Evolutionary conservation across 2,797 vertebrate genomes (phyloP), one percentile per base, ranked within the genome.

Genomic region (Aphelocoma californica): DNA sequence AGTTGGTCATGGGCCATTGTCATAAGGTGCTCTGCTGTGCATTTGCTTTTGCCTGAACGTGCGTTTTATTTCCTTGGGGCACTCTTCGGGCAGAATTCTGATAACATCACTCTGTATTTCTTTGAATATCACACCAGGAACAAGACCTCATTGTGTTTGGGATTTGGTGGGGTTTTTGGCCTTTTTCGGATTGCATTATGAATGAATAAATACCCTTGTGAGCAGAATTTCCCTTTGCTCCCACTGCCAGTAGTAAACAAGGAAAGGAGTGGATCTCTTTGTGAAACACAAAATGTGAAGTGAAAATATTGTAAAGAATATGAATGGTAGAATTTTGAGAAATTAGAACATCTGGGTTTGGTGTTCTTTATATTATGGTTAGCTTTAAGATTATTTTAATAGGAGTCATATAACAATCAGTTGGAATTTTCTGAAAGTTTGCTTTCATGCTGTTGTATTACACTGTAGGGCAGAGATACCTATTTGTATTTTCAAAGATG

Each of bases 401-500:
- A 54, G 62, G n/a, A 38, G 16, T 54, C 45, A 32, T 50, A 6
- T 66, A 65, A 38, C 18, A 65, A 9, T 21, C 44, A 92, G 21
- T 14, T 72, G 29, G 31, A 86, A 73, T 72, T 91, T 81, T 86
- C 44, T 90, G 20, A 36, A 81, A 75, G 40, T 81, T 89, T 91
- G 29, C 18, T 90, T 94, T 94, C 44, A 18, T 1, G 1, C 21
- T 91, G 36, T 75, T 91, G 71, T 90, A 71, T 88, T 93, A 38
- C 47, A 60, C 58, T 93, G 70, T 75, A 81, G 82, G 80, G 72
- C 66, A 90, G 62, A 92, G 69, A 62, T 81, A 88, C 44, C 93
- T 94, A 75, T 91, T 94, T 91, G 21, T 81, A 19, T 93, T 94
- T 93, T 84, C 70, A 38, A 47, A 84, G 58, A 88, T 53, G 58